Conservation (phyloP, 2,888 invertebrate species). For the Idaea aversata region DNA sequence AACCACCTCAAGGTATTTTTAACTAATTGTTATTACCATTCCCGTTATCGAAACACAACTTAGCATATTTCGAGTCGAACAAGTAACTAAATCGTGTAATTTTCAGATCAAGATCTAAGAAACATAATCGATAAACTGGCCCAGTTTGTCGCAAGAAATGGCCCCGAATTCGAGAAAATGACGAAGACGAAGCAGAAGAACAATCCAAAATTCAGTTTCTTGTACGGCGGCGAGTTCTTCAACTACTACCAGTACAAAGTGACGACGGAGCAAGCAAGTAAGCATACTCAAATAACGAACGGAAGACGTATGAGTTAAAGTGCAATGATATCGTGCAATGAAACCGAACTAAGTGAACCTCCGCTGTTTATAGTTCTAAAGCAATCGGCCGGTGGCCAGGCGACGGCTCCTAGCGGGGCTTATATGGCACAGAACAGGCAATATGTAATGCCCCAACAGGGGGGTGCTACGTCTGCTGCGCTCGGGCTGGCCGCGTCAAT, state of each 20-base stretch:
- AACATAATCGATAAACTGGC: conserved; percentile 99
- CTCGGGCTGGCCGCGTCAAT: conserved; percentile 77
- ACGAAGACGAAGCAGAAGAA: conserved; percentile 99
- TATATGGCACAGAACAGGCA: conserved; percentile 81
- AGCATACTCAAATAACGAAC: conserved; percentile 74
- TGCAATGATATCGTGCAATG: conserved; percentile 55
- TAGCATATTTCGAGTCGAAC: not conserved
- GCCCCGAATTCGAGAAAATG: conserved; percentile 99
- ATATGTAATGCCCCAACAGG: conserved; percentile 81
- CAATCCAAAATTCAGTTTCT: conserved; percentile 98
- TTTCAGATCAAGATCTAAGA: conserved; percentile 93
- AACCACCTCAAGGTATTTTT: conserved; percentile 82
- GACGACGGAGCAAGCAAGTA: conserved; percentile 95
- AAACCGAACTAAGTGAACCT: conserved; percentile 76
- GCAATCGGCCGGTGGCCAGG: conserved; percentile 82
- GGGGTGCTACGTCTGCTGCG: conserved; percentile 78
- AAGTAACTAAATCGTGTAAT: not conserved
- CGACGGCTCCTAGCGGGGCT: conserved; percentile 75
- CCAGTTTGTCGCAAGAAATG: conserved; percentile 99
- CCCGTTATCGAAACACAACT: not conserved
- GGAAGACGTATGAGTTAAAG: conserved; percentile 57
- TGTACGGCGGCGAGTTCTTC: conserved; percentile 97
- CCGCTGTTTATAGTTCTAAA: conserved; percentile 87
- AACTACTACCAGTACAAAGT: conserved; percentile 99
- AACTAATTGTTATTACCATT: not conserved